phyloP scores from a whole-genome alignment of 1,140 invertebrate genomes.

The Pachypsylla venusta region DNA sequence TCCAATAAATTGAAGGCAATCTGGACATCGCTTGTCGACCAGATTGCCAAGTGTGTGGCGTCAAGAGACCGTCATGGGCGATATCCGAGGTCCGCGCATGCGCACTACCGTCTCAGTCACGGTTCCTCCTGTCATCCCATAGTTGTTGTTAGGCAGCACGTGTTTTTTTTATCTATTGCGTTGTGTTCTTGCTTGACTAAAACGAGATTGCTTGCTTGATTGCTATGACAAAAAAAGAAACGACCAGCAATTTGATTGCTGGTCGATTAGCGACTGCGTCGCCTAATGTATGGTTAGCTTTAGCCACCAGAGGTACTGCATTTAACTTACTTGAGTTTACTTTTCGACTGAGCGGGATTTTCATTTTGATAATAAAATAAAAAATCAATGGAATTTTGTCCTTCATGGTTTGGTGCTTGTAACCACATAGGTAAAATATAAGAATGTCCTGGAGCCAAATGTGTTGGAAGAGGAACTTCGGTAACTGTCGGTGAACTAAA shows the following conservation, averaged over 20 bases:
- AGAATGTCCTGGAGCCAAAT: background rate
- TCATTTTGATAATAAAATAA: conserved; percentile 11
- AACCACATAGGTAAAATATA: conserved; percentile 11
- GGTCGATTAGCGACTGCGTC: background rate
- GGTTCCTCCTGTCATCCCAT: no score
- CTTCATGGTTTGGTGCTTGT: background rate
- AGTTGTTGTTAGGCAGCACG: background rate
- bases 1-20: no score
- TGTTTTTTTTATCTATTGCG: no score
- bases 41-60: no score
- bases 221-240: background rate
- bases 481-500: background rate
- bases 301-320: background rate
- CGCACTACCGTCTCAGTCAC: no score
- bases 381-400: background rate
- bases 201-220: no score
- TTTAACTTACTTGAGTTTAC: conserved; percentile 9
- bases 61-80: no score
- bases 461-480: background rate
- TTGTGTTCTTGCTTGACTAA: no score
- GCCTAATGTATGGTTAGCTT: background rate
- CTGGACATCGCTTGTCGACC: no score
- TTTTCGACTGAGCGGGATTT: background rate
- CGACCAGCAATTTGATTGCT: background rate
- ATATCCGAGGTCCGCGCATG: no score